Conservation (phyloP, 2,113 vertebrate species). For the Phalacrocorax aristotelis region DNA sequence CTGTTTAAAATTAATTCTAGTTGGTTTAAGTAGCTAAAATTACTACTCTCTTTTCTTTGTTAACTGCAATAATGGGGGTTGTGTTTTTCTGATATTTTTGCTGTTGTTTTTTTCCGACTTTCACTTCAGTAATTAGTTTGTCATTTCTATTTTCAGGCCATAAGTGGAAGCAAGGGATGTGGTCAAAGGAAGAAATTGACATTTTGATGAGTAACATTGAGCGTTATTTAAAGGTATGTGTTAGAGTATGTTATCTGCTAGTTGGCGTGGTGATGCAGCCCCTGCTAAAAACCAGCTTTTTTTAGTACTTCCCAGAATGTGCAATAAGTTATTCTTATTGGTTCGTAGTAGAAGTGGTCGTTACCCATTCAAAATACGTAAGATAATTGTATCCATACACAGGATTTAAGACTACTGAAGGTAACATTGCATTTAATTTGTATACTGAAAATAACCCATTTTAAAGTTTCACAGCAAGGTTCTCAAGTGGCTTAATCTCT, state of each 20-base stretch:
- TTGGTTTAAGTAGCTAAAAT: background rate
- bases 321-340: background rate
- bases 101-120: background rate
- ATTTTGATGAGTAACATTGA: conserved; percentile 98
- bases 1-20: background rate
- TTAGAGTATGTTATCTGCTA: background rate
- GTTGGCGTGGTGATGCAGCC: background rate
- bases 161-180: conserved; percentile 99
- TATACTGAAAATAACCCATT: background rate
- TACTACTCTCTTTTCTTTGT: background rate
- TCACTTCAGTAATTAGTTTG: background rate
- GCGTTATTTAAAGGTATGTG: conserved; percentile 89
- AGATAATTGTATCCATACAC: background rate
- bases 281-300: background rate
- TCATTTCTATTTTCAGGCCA: conserved; percentile 83
- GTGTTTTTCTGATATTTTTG: background rate
- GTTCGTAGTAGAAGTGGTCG: background rate
- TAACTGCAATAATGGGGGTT: background rate
- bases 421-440: background rate
- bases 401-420: background rate
- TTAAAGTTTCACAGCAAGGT: background rate
- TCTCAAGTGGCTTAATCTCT: background rate
- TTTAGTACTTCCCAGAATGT: background rate
- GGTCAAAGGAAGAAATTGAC: conserved; percentile 99
- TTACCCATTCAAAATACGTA: background rate